phyloP scores from a whole-genome alignment of 2,888 invertebrate genomes.

The Latrodectus hesperus region DNA sequence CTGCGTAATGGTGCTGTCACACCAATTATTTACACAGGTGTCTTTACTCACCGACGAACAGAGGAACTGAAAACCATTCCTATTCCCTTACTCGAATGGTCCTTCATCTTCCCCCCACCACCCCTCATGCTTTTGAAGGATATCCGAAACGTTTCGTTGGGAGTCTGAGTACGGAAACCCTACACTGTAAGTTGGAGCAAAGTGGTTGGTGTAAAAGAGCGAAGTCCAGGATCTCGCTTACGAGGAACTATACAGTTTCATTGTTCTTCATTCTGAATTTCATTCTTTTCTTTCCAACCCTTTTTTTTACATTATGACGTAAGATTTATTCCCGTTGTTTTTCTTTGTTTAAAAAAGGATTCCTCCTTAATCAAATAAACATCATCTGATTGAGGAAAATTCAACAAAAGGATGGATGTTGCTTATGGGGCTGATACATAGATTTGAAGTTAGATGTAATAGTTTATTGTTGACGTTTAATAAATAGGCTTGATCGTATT shows the following conservation, averaged over 20 bases:
- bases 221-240: conserved; percentile 21
- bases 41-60: conserved; percentile 45
- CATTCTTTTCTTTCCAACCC: too few species aligned
- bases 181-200: conserved; percentile 19
- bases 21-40: conserved; percentile 68
- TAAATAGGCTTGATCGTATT: too few species aligned
- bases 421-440: too few species aligned
- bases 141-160: conserved; percentile 44
- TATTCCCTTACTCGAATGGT: conserved; percentile 6
- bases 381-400: too few species aligned
- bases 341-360: too few species aligned
- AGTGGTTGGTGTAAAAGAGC: conserved; percentile 13
- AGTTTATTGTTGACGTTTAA: too few species aligned
- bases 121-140: conserved; percentile 55
- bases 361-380: too few species aligned
- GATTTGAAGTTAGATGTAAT: too few species aligned
- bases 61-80: conserved; percentile 49
- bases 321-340: too few species aligned
- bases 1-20: conserved; percentile 61
- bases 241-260: conserved; percentile 53
- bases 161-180: conserved; percentile 33
- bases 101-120: not conserved
- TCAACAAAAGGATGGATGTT: too few species aligned
- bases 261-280: conserved; percentile 12
- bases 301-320: too few species aligned